A percentile compares a stretch with the other conserved stretches of the same genome.
Evolutionary conservation across 2,113 vertebrate genomes (phyloP).

Genomic region (Delphinus delphis): DNA sequence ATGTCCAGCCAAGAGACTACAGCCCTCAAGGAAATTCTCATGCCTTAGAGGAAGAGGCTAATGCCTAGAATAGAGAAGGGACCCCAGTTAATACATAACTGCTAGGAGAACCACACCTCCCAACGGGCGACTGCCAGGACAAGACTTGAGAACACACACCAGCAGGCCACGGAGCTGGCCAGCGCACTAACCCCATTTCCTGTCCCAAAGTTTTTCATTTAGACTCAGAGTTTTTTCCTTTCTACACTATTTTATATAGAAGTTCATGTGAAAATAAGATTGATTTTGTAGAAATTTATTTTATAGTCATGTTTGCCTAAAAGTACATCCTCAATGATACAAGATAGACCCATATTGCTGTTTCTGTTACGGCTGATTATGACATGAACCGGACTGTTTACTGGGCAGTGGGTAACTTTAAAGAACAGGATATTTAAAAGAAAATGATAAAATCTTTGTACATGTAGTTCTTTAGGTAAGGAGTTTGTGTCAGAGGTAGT

Average conservation of each 20-base stretch:
- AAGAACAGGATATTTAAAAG: slow-evolving; percentile 18
- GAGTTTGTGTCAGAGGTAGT: slow-evolving; percentile 34
- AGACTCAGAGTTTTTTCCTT: background rate
- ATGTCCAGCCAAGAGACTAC: background rate
- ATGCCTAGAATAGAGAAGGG: background rate
- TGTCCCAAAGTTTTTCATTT: background rate
- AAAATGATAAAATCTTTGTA: slow-evolving; percentile 59
- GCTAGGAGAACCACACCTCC: background rate
- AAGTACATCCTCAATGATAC: background rate
- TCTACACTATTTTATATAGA: background rate
- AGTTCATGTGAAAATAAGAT: slow-evolving; percentile 12
- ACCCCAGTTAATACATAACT: background rate
- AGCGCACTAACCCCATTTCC: background rate
- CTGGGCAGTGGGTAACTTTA: background rate
- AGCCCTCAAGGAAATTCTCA: background rate
- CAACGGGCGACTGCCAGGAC: background rate
- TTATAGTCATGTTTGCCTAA: background rate
- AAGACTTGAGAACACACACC: background rate
- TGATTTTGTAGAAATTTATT: background rate
- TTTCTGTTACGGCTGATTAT: background rate
- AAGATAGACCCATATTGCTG: background rate
- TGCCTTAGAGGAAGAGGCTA: background rate
- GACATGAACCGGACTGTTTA: background rate
- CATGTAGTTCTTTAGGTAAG: slow-evolving; percentile 49
- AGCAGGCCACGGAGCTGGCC: background rate